Evolutionary conservation across 1,140 invertebrate species (phyloP).

Genomic region (Idris sp.): DNA sequence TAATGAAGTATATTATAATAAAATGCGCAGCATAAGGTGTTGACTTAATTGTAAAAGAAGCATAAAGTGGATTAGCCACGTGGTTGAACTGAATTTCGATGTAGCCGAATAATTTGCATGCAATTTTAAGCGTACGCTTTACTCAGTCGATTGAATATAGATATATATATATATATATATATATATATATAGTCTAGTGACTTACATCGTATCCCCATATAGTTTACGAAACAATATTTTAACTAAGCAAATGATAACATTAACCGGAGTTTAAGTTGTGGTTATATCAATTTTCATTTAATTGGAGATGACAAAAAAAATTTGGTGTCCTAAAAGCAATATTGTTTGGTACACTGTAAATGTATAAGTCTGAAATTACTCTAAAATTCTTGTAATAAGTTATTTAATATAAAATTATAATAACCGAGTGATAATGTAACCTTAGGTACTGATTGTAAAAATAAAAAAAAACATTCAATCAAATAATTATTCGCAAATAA

Average conservation of each 20-base stretch:
- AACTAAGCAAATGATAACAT: constrained; percentile 4
- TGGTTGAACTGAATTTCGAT: constrained; percentile 30
- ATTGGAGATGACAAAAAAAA: constrained; percentile 5
- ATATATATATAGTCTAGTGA: constrained; percentile 27
- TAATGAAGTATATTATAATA: background rate
- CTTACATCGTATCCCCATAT: constrained; percentile 21
- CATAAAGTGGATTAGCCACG: constrained; percentile 1
- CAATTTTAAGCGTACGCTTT: constrained; percentile 27
- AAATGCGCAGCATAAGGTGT: constrained; percentile 5
- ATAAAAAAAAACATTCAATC: no score
- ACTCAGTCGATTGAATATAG: constrained; percentile 17
- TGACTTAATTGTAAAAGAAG: constrained; percentile 14
- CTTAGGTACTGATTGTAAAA: constrained; percentile 49
- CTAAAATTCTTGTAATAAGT: constrained; percentile 45
- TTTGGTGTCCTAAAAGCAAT: constrained; percentile 30
- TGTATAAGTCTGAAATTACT: background rate
- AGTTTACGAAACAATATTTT: constrained; percentile 50
- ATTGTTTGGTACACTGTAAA: constrained; percentile 52
- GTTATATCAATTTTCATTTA: constrained; percentile 27
- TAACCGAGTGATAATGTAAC: constrained; percentile 39
- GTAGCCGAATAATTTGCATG: constrained; percentile 41
- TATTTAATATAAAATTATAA: constrained; percentile 14
- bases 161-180: background rate
- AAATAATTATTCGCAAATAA: constrained; percentile 51
- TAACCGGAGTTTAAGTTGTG: constrained; percentile 13